Conservation (phyloP, 2,797 vertebrate species). For the Gallinago solitaria region DNA sequence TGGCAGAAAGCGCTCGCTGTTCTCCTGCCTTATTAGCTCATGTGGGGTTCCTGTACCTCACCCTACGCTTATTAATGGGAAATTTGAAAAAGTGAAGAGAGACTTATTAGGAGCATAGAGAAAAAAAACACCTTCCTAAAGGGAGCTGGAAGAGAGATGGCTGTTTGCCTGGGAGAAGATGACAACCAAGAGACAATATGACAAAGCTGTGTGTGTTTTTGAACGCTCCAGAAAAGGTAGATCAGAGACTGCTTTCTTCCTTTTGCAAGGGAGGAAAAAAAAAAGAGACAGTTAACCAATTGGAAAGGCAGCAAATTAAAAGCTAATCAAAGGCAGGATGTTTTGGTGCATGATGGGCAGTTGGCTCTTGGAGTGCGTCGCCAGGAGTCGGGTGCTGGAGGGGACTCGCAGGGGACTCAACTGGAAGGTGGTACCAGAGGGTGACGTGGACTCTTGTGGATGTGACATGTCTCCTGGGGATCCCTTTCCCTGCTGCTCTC, state of each 20-base stretch:
- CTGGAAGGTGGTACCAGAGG: background rate
- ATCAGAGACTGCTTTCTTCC: constrained; percentile 39
- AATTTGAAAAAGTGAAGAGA: background rate
- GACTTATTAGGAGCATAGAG: background rate
- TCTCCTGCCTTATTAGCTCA: background rate
- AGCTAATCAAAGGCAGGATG: background rate
- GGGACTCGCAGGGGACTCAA: background rate
- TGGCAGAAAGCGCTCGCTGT: background rate
- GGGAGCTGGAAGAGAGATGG: background rate
- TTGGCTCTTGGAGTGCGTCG: fast-evolving
- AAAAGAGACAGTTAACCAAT: constrained; percentile 18
- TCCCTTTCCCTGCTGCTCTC: background rate
- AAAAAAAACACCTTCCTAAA: background rate
- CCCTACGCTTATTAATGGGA: background rate
- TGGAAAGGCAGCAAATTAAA: constrained; percentile 51
- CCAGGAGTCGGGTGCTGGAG: background rate
- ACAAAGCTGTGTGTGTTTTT: constrained; percentile 1
- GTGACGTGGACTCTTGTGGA: background rate
- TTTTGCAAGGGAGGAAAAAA: constrained; percentile 1
- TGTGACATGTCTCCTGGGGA: background rate
- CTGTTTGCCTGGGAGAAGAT: constrained; percentile 20
- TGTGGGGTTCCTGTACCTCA: background rate
- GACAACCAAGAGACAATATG: constrained; percentile 21
- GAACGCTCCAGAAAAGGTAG: constrained; percentile 32
- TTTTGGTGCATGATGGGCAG: background rate